These are phyloP conservation scores for Sturnira hondurensis DNA, from an alignment of 2,113 vertebrate species.

Conservation along the genomic window DNA sequence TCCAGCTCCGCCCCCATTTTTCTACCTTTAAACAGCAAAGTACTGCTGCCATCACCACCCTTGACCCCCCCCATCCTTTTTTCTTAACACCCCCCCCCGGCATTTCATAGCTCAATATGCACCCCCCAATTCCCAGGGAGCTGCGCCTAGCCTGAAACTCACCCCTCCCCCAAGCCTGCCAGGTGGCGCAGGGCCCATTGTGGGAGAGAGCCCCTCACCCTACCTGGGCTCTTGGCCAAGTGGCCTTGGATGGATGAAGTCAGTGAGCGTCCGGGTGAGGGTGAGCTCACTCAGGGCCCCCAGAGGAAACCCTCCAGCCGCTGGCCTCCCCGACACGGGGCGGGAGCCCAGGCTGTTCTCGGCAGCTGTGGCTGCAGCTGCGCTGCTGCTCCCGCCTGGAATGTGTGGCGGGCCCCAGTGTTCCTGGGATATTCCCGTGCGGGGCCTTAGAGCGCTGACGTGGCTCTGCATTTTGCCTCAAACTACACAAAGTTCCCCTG, in stretches of 20 bases:
- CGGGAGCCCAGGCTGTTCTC: background rate
- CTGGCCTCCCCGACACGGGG: background rate
- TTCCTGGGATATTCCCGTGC: background rate
- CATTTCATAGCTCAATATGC: background rate
- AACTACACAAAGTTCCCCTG: background rate
- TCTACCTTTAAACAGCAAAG: slow-evolving; percentile 4
- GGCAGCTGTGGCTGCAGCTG: slow-evolving; percentile 65
- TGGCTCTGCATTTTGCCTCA: slow-evolving; percentile 30
- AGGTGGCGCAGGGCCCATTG: background rate
- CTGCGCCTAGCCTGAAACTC: background rate
- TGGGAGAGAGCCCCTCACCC: background rate
- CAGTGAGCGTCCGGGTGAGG: background rate
- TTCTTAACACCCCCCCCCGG: background rate
- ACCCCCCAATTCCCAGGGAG: background rate
- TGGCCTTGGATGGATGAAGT: background rate
- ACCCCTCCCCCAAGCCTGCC: background rate
- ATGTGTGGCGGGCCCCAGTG: slow-evolving; percentile 49
- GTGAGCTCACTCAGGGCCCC: slow-evolving; percentile 37
- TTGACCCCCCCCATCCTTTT: background rate
- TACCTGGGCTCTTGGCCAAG: slow-evolving; percentile 49
- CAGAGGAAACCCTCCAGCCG: slow-evolving; percentile 17
- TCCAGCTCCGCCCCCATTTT: background rate
- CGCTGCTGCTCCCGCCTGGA: slow-evolving; percentile 25
- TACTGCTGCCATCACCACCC: background rate
- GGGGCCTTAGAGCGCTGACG: background rate